Evolutionary conservation across 2,113 vertebrate genomes (phyloP), one percentile per base, ranked within the genome.

Genomic region (Cettia cetti): DNA sequence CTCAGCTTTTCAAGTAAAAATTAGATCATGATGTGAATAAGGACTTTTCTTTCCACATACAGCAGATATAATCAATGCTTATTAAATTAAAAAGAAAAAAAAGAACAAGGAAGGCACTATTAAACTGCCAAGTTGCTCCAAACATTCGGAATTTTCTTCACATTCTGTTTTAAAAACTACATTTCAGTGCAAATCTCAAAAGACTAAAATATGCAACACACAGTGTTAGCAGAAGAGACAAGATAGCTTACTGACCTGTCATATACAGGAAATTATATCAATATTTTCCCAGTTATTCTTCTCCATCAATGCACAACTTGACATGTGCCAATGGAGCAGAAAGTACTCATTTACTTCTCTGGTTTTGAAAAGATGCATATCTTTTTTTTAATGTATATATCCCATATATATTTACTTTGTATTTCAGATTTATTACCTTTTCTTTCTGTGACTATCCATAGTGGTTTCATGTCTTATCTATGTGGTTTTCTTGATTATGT

Each of bases 91-190:
- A 45, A 63, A 28, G 13, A 35, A 37, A 10, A 16, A 13, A 39
- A 47, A 13, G 0, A 26, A 20, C 4, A 18, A 65, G 30, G 6
- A 16, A n/a, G 12, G 7, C 19, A 8, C 2, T 72, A 21, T 89
- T 61, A 50, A 31, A 54, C 13, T 37, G 9, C 23, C 16, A 50
- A 24, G 2, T 47, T 66, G 10, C 27, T 45, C 17, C 59, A 19
- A 33, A 18, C 31, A 92, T 24, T 39, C 53, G 86, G 35, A 11
- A 23, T 80, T 53, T 76, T 22, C 15, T 68, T 76, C 26, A 54
- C 23, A 68, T 21, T 30, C 10, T 37, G 4, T 81, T 91, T 82
- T 52, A 19, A 72, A 91, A 90, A 42, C 20, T 52, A 6, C 3
- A 39, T 79, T 90, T 65, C 18, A 52, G 16, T 53, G 56, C 11